Evolutionary conservation across 53 echinoderm and acorn worm species (phyloP), one percentile per base, ranked within the genome.

Genomic region (Henricia sp.): DNA sequence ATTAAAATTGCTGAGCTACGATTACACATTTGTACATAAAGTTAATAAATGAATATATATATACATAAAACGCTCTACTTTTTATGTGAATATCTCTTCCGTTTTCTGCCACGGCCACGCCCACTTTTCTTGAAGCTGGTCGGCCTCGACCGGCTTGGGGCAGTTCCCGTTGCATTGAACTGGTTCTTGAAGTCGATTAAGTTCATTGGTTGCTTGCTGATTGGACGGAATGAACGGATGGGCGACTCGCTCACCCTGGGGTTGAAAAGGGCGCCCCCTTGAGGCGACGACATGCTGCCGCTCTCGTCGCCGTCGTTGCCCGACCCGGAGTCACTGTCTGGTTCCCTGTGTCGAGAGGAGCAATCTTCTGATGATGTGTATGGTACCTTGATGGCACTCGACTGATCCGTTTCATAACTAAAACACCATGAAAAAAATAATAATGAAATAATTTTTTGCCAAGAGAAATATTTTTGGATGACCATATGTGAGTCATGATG

Each of bases 121-220:
- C 76, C 34, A 37, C 57, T 53, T 0, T 8, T 67, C 27, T 60
- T 60, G 14, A 29, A 34, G 17, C 56, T 24, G 8, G 32, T 38
- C 6, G 30, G 26, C 33, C 69, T 40, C 14, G 70, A 32, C n/a
- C n/a, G n/a, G n/a, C n/a, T n/a, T n/a, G n/a, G n/a, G n/a, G n/a
- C n/a, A n/a, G n/a, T n/a, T n/a, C n/a, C n/a, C n/a, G n/a, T n/a
- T n/a, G n/a, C 69, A 57, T 89, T 93, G 72, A 96, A 96, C 82
- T 93, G 96, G 50, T 96, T 96, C 72, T 93, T 84, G 67, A 93
- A 96, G 72, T 96, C 93, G 20, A 96, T 89, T 21, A 93, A 48
- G 64, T 82, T 86, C 36, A 65, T 83, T 3, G 70, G 77, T 39
- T 92, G 85, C n/a, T 92, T 82, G 58, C 72, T 89, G 68, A 92